phyloP scores from a whole-genome alignment of 1,140 invertebrate species.

The Zaprionus davidi region DNA sequence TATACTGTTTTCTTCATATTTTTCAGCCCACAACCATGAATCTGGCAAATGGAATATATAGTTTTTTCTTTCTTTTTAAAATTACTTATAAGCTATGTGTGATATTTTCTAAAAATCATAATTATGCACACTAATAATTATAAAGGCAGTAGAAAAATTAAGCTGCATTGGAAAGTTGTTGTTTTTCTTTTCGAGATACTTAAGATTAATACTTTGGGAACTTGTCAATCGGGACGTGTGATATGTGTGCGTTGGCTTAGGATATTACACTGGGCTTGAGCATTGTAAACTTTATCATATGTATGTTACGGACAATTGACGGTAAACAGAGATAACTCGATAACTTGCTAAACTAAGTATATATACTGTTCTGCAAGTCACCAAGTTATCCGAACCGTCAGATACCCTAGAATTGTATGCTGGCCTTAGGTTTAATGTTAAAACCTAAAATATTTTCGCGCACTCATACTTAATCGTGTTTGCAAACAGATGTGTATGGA shows the following conservation, averaged over 20 bases:
- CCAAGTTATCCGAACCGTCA: neutral
- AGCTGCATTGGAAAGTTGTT: conserved; percentile 55
- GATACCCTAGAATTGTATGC: conserved; percentile 4
- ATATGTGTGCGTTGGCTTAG: conserved; percentile 72
- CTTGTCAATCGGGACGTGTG: conserved; percentile 60
- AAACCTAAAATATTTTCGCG: neutral
- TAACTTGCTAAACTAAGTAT: neutral
- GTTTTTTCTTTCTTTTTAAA: conserved; percentile 14
- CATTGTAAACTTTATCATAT: conserved; percentile 33
- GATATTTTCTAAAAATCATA: conserved; percentile 41
- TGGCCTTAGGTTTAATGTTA: conserved; percentile 16
- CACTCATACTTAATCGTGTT: conserved; percentile 6
- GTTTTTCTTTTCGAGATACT: conserved; percentile 41
- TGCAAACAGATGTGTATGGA: conserved; percentile 1
- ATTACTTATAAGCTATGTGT: conserved; percentile 19
- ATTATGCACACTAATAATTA: conserved; percentile 38
- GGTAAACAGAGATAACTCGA: neutral
- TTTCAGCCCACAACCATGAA: conserved; percentile 32
- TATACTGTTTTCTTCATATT: conserved; percentile 1
- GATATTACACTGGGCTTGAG: conserved; percentile 68
- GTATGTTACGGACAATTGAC: neutral
- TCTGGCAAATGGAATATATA: conserved; percentile 33
- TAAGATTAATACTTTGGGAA: conserved; percentile 79
- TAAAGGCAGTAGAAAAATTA: conserved; percentile 47
- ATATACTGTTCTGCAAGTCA: neutral